Evolutionary conservation across 2,113 vertebrate genomes (phyloP).

Genomic region (Brachypodius melanocephalos): DNA sequence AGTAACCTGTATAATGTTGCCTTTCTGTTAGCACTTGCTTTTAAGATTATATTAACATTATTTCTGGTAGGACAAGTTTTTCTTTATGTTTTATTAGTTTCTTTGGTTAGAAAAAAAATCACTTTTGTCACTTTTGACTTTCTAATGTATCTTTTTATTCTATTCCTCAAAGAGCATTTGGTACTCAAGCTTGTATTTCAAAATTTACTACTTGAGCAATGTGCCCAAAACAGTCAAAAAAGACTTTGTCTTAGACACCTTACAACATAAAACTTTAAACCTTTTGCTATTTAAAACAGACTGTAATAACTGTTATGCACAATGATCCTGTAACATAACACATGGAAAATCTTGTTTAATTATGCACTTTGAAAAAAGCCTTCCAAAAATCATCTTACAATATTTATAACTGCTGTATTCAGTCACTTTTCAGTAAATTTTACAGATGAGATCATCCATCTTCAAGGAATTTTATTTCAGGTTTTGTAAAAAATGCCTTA

Average conservation of each 20-base stretch:
- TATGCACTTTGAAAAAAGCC: not conserved
- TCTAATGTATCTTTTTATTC: not conserved
- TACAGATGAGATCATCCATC: not conserved
- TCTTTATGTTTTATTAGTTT: not conserved
- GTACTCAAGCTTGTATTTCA: not conserved
- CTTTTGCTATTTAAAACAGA: not conserved
- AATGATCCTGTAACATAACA: not conserved
- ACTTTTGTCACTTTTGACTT: not conserved
- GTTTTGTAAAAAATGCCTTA: not conserved
- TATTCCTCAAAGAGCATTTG: not conserved
- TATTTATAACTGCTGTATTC: not conserved
- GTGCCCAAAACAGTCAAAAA: not conserved
- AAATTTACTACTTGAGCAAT: not conserved
- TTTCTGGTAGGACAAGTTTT: not conserved
- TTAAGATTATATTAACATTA: not conserved
- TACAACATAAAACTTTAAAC: not conserved
- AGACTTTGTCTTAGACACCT: not conserved
- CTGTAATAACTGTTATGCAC: not conserved
- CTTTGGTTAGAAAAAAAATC: not conserved
- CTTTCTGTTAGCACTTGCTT: not conserved
- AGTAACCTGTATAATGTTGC: not conserved
- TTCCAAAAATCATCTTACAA: not conserved
- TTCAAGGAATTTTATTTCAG: not conserved
- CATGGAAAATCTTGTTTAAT: not conserved
- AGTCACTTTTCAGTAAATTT: not conserved